Evolutionary conservation across 2,113 vertebrate species (phyloP).

Genomic region (Lethenteron reissneri): DNA sequence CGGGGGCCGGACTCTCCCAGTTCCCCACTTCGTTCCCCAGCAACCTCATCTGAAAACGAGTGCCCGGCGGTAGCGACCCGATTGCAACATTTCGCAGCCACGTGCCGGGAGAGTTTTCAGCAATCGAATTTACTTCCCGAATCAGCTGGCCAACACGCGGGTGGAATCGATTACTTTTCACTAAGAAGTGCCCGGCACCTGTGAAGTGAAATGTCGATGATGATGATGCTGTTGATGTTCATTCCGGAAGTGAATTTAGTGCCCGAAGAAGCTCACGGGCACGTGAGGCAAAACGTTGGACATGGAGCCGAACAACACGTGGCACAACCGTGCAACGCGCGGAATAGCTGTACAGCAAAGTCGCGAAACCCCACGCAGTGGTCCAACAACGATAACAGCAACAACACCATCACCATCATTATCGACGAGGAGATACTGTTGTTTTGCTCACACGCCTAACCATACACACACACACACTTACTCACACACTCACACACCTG

Average conservation of each 20-base stretch:
- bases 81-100: not conserved
- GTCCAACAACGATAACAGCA: not conserved
- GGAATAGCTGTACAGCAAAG: not conserved
- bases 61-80: not conserved
- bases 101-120: not conserved
- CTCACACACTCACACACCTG: constrained; percentile 1
- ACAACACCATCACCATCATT: not conserved
- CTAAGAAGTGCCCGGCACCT: no score
- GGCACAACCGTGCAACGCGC: not conserved
- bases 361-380: not conserved
- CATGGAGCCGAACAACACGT: not conserved
- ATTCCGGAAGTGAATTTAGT: no score
- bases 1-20: constrained; percentile 1
- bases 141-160: not conserved
- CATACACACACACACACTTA: constrained; percentile 2
- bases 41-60: not conserved
- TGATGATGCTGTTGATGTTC: no score
- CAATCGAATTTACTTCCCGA: not conserved
- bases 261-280: not conserved
- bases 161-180: not conserved
- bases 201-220: no score
- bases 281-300: not conserved
- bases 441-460: not conserved
- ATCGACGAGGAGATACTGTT: not conserved
- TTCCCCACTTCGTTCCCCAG: not conserved